Percentiles rank a stretch among this genome's conserved stretches.
Evolutionary conservation across 2,888 invertebrate species (phyloP).

Genomic region (Ophion costatus): DNA sequence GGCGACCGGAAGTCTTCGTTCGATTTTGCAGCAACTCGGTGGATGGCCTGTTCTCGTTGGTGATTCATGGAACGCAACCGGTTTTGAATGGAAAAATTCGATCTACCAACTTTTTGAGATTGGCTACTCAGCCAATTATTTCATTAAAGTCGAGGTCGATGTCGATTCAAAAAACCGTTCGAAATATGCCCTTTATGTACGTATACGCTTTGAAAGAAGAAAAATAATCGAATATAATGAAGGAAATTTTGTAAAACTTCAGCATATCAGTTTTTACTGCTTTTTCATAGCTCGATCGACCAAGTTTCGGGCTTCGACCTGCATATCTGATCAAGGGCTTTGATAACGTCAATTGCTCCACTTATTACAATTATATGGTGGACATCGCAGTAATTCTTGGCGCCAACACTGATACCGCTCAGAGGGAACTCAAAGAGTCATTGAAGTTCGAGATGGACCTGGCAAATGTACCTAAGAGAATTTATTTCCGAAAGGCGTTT

Average conservation of each 20-base stretch:
- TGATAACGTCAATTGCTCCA: conserved; percentile 92
- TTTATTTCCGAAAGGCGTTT: no score
- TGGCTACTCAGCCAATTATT: conserved; percentile 95
- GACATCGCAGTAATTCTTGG: conserved; percentile 93
- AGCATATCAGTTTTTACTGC: not conserved
- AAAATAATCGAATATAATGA: not conserved
- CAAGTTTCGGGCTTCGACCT: conserved; percentile 92
- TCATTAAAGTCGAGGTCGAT: conserved; percentile 94
- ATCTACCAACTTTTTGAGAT: conserved; percentile 91
- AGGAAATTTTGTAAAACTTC: not conserved
- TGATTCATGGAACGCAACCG: conserved; percentile 88
- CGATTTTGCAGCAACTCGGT: conserved; percentile 90
- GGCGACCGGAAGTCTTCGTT: conserved; percentile 88
- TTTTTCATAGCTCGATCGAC: conserved; percentile 91
- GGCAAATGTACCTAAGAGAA: conserved; percentile 91
- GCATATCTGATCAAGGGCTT: conserved; percentile 94
- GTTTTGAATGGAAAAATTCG: conserved; percentile 92
- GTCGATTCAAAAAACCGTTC: conserved; percentile 95
- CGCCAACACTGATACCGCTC: no score
- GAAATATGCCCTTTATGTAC: conserved; percentile 93
- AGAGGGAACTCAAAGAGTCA: conserved; percentile 90
- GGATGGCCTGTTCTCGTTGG: conserved; percentile 97
- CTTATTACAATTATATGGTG: conserved; percentile 94
- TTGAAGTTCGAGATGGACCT: conserved; percentile 94
- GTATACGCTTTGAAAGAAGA: conserved; percentile 73